Evolutionary conservation across 2,113 vertebrate genomes (phyloP).

Genomic region (Muscicapa adusta): DNA sequence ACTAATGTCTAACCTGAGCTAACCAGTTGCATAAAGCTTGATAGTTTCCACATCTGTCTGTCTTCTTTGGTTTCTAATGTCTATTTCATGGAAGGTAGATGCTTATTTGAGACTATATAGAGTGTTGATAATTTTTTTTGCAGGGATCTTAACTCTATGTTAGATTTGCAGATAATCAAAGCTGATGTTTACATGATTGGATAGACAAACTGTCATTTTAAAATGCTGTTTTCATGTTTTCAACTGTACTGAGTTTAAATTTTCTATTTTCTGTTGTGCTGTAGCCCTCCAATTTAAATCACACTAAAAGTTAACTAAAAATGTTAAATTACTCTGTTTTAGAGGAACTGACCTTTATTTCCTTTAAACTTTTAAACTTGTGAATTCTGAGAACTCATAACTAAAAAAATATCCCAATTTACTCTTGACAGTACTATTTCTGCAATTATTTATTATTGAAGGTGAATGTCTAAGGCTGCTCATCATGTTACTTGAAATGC

Average conservation of each 20-base stretch:
- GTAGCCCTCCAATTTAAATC: not conserved
- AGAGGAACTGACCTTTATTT: not conserved
- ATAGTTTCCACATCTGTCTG: not conserved
- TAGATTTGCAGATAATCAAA: not conserved
- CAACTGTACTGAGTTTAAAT: not conserved
- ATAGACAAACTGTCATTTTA: not conserved
- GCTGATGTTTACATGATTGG: not conserved
- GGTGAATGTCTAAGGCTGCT: not conserved
- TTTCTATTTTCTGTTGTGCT: not conserved
- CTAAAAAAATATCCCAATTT: not conserved
- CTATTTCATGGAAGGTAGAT: not conserved
- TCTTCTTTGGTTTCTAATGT: not conserved
- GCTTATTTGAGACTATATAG: not conserved
- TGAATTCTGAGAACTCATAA: not conserved
- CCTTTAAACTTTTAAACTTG: not conserved
- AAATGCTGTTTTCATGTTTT: not conserved
- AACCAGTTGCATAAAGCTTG: not conserved
- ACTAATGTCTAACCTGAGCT: not conserved
- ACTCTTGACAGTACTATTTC: not conserved
- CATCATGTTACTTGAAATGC: not conserved
- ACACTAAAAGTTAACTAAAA: not conserved
- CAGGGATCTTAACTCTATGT: rapidly evolving
- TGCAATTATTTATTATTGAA: not conserved
- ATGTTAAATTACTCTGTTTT: not conserved
- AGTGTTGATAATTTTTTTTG: not conserved